Evolutionary conservation across 2,888 invertebrate species (phyloP).

Genomic region (Lathronympha strigana): DNA sequence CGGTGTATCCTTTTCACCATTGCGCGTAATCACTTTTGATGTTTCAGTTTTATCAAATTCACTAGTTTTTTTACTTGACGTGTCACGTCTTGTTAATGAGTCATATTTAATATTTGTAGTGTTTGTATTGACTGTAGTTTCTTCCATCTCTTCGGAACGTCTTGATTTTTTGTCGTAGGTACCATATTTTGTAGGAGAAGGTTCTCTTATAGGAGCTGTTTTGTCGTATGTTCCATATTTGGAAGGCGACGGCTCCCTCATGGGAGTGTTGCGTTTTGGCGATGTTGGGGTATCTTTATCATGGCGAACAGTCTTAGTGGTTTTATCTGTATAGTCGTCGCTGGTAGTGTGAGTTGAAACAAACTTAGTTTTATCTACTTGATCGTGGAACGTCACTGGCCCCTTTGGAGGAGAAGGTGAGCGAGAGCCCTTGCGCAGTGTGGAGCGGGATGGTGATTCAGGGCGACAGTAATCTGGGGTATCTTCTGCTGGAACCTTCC

Average conservation of each 20-base stretch:
- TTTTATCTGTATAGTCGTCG: constrained; percentile 15
- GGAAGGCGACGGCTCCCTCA: constrained; percentile 51
- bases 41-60: constrained; percentile 13
- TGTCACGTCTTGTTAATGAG: constrained; percentile 36
- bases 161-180: constrained; percentile 56
- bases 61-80: constrained; percentile 20
- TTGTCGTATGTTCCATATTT: constrained; percentile 57
- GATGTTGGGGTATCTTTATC: constrained; percentile 21
- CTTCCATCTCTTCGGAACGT: constrained; percentile 42
- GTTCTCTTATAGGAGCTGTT: constrained; percentile 32
- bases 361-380: constrained; percentile 44
- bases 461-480: constrained; percentile 33
- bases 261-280: constrained; percentile 20
- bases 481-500: constrained; percentile 52
- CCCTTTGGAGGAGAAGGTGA: constrained; percentile 62
- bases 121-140: constrained; percentile 19
- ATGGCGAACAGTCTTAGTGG: constrained; percentile 22
- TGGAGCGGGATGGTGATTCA: constrained; percentile 45
- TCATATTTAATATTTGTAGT: constrained; percentile 41
- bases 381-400: constrained; percentile 51
- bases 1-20: constrained; percentile 8
- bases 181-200: constrained; percentile 44
- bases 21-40: background rate
- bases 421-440: constrained; percentile 49
- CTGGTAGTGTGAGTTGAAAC: constrained; percentile 18